Conservation (phyloP, 2,113 vertebrate species). For the Anguilla rostrata region DNA sequence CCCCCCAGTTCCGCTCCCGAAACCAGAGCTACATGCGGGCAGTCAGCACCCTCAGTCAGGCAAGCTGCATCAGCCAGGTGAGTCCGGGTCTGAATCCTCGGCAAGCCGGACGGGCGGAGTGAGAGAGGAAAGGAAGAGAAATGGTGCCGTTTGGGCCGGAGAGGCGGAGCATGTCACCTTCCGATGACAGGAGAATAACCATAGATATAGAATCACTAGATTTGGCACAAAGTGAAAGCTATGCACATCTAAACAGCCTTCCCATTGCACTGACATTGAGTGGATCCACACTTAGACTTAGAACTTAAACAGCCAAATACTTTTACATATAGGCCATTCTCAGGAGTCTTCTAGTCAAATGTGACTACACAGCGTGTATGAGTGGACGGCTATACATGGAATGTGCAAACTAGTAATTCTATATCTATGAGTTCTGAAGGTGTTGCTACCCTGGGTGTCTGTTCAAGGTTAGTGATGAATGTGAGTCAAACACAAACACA, state of each 20-base stretch:
- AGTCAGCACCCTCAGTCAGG: conserved; percentile 98
- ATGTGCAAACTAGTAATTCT: not conserved
- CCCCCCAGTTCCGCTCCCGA: conserved; percentile 95
- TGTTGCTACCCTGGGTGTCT: not conserved
- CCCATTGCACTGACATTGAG: not conserved
- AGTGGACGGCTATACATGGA: not conserved
- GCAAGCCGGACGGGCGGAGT: not conserved
- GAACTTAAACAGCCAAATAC: not conserved
- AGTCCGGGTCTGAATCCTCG: conserved; percentile 48
- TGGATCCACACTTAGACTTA: not conserved
- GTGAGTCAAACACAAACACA: not conserved
- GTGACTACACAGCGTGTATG: not conserved
- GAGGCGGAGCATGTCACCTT: not conserved
- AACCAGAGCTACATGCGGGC: conserved; percentile 99
- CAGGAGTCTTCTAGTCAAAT: not conserved
- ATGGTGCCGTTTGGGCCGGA: not conserved
- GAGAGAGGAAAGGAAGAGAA: not conserved
- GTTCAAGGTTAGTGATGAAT: not conserved
- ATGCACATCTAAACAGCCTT: not conserved
- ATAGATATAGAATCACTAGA: not conserved
- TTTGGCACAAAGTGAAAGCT: not conserved
- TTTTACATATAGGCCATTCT: not conserved
- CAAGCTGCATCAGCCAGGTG: conserved; percentile 99
- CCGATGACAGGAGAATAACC: not conserved
- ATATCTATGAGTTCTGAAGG: not conserved